Base-by-base conservation (phyloP, 2,797 vertebrate species). In the Argya squamiceps region DNA sequence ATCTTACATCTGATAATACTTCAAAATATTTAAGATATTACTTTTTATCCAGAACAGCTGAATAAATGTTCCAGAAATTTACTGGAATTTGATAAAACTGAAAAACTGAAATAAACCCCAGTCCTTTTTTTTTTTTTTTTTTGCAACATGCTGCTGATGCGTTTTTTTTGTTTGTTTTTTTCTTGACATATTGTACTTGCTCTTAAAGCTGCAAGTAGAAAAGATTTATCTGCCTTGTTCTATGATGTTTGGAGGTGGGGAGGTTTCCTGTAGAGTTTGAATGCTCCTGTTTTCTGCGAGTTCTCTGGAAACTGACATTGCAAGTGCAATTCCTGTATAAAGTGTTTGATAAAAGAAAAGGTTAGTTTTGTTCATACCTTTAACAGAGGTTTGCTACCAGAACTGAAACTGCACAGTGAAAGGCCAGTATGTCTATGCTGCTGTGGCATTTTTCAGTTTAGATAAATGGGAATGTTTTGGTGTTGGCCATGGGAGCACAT, bases 21-120 rank as follows among this genome's bases (percentile, higher is more conserved):
- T 96, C 56, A 89, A 68, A 95, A 91, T 94, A 71, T 83, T 93
- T 90, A 82, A 85, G 67, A 78, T 93, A 84, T 93, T 86, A 73
- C n/a, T 73, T 89, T 93, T 93, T 94, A 96, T 96, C 90, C 92
- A 80, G 75, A 39, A 39, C 95, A 96, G 94, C 97, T 97, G 95
- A 94, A 91, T 94, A 97, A 97, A 96, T 79, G 43, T 96, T 97
- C 80, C 67, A 71, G 59, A 95, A 96, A 79, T 69, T 84, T 50
- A 37, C 64, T 84, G 76, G 82, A 95, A 93, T 97, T 96, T 95
- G n/a, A 90, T 93, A 79, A 87, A 89, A 65, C 56, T 85, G 81
- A 92, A 79, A 87, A 89, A 65, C 56, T 85, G 81, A 92, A 93
- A 60, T 84, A 91, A 95, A 71, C 14, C 27, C 36, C 29, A 64